A percentile compares a stretch with the other conserved stretches of the same genome.
These are phyloP conservation scores for Craseonycteris thonglongyai DNA, from an alignment of 2,113 vertebrate species.

Conservation along the genomic window DNA sequence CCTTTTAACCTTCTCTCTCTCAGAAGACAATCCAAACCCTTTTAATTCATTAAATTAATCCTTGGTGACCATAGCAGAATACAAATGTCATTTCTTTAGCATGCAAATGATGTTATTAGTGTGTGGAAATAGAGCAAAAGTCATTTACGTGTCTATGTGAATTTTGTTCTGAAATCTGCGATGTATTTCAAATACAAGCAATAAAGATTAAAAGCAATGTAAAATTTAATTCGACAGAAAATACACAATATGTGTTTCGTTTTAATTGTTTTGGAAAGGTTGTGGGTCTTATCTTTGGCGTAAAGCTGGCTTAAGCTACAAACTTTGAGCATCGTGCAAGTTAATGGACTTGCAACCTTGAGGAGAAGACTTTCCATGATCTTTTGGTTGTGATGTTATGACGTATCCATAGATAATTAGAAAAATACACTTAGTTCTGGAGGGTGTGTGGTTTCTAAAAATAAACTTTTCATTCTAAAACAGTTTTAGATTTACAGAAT, in stretches of 20 bases:
- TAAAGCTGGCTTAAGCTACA: neutral
- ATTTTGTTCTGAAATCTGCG: conserved; percentile 58
- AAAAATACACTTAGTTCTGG: neutral
- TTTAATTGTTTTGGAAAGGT: neutral
- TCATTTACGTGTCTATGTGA: conserved; percentile 52
- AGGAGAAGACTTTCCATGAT: neutral
- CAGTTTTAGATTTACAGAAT: neutral
- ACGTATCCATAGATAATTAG: neutral
- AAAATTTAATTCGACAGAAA: conserved; percentile 53
- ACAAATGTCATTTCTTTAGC: conserved; percentile 75
- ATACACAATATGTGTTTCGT: conserved; percentile 17
- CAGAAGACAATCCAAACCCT: conserved; percentile 72
- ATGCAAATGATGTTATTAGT: conserved; percentile 74
- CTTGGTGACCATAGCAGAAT: conserved; percentile 74
- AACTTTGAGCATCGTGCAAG: neutral
- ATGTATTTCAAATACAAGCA: conserved; percentile 3
- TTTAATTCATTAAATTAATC: conserved; percentile 81
- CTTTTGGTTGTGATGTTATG: neutral
- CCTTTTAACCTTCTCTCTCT: conserved; percentile 78
- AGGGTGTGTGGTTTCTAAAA: neutral
- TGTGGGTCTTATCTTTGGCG: neutral
- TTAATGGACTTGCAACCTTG: neutral
- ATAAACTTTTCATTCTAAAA: neutral
- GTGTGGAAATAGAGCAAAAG: conserved; percentile 69
- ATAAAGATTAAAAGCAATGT: conserved; percentile 21